Base-by-base conservation (phyloP, 2,888 invertebrate genomes). In the Lycocerus yunnanus region DNA sequence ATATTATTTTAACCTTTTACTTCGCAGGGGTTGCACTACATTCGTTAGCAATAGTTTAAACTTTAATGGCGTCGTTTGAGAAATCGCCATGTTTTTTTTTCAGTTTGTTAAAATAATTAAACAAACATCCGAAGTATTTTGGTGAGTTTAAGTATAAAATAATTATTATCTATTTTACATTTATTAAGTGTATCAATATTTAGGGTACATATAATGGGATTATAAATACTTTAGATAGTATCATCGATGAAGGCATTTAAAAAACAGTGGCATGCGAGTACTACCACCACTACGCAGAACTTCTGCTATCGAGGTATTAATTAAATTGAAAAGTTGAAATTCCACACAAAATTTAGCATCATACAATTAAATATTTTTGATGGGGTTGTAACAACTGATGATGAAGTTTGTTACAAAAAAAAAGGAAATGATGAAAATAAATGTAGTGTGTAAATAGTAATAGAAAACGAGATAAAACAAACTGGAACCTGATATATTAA, bases 401-500 rank as follows among this genome's bases (percentile, higher is more conserved):
- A n/a, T 43, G 20, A 63, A 63, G 61, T 15, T n/a, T 2, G 10
- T 15, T 15, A 5, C 10, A 13, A 15, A 16, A 6, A 63, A 61
- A 61, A 16, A 18, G 10, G 16, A 18, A 63, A 18, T 13, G n/a
- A 63, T 63, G 20, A 18, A 63, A 63, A 63, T 63, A 20, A 18
- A 18, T 16, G 15, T 61, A 15, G 16, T 16, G 16, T 18, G 13
- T 61, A 63, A 63, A 20, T 20, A 13, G 18, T 18, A 20, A 18
- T 61, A 16, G 13, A 18, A 43, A n/a, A 43, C n/a, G n/a, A 43
- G 43, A 59, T 71, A 60, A 83, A 80, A 80, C 78, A 79, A 79
- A 81, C 77, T 79, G 83, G 82, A 79, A 84, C 82, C 81, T 84
- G 84, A 84, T 84, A 82, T 83, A 84, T 84, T 84, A 84, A 85